Evolutionary conservation across 2,797 vertebrate genomes (phyloP).

Genomic region (Denticeps clupeoides): DNA sequence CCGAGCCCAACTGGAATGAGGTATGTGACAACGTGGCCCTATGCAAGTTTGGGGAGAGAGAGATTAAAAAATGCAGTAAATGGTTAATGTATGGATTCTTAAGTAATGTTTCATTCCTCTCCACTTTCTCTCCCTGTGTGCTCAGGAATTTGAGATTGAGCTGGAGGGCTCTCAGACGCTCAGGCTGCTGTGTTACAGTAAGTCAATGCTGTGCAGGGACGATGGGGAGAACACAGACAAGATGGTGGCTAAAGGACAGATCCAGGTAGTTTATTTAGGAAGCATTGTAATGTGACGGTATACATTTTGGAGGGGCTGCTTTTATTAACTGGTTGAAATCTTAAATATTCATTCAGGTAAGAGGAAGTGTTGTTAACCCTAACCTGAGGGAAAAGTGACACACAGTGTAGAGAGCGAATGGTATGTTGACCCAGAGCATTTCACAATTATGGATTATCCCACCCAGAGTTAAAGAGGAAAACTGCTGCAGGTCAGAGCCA

Average conservation of each 20-base stretch:
- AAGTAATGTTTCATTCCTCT: too few relatives aligned
- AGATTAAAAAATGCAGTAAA: background rate
- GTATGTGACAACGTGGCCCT: slow-evolving; percentile 43
- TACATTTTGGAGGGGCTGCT: too few relatives aligned
- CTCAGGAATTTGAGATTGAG: slow-evolving; percentile 92
- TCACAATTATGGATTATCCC: slow-evolving; percentile 29
- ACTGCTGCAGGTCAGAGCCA: slow-evolving; percentile 5
- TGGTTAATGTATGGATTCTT: too few relatives aligned
- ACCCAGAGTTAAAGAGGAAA: slow-evolving; percentile 16
- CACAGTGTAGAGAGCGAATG: too few relatives aligned
- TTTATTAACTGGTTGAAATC: too few relatives aligned
- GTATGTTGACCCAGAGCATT: too few relatives aligned
- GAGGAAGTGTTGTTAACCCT: too few relatives aligned
- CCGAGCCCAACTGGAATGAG: slow-evolving; percentile 89
- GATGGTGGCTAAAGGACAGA: slow-evolving; percentile 82
- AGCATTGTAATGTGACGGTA: too few relatives aligned
- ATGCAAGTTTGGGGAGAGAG: slow-evolving; percentile 1
- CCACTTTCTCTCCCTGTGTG: slow-evolving; percentile 14
- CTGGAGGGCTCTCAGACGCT: slow-evolving; percentile 87
- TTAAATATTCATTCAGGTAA: too few relatives aligned
- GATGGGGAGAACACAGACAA: slow-evolving; percentile 73
- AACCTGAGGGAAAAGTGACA: too few relatives aligned
- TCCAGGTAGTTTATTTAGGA: slow-evolving; percentile 66
- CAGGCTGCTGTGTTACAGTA: slow-evolving; percentile 78
- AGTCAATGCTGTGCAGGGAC: slow-evolving; percentile 70